Evolutionary conservation across 2,888 invertebrate species (phyloP), one percentile per base, ranked within the genome.

Genomic region (Dichetophora obliterata): DNA sequence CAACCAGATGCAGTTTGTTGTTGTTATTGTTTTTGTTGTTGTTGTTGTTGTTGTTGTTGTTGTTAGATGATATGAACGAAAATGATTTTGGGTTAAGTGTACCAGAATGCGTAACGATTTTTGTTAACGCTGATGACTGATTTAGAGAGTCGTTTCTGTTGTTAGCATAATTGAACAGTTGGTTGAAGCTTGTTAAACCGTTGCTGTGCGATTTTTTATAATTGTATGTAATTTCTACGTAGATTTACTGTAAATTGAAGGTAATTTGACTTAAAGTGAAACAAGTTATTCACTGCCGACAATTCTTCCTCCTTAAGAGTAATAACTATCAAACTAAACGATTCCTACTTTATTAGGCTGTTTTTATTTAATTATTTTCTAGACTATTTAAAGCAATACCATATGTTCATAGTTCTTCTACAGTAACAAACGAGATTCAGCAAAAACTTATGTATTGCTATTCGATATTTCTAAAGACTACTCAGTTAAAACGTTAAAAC

Each of bases 51-150:
- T 31, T 54, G 54, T 14, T 48, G 75, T 22, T 52, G 54, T 43
- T 16, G 50, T 59, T 54, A 34, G 37, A 14, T 57, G 65, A 75
- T 69, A 43, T 43, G 63, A 48, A n/a, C 59, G 48, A 22, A 54
- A 66, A 31, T 68, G 59, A 76, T 79, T 76, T 52, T 75, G 65
- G 77, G 73, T 77, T 77, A 79, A 76, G 77, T 77, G 77, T 73
- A 59, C 57, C 75, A 77, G 79, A 77, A 76, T 77, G 70, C 76
- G 70, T 72, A 66, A 59, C 65, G 74, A 74, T 77, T 77, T 77
- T 70, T 76, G 72, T 54, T 75, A 75, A 74, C 71, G 74, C 65
- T 76, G 75, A 68, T 73, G 75, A 68, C 76, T 76, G 76, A 72
- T 76, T 66, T 37, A 76, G 59, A 57, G 76, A 76, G 43, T 31